A percentile compares a stretch with the other conserved stretches of the same genome.
Evolutionary conservation across 2,888 invertebrate species (phyloP).

Genomic region (Apocheima hispidaria): DNA sequence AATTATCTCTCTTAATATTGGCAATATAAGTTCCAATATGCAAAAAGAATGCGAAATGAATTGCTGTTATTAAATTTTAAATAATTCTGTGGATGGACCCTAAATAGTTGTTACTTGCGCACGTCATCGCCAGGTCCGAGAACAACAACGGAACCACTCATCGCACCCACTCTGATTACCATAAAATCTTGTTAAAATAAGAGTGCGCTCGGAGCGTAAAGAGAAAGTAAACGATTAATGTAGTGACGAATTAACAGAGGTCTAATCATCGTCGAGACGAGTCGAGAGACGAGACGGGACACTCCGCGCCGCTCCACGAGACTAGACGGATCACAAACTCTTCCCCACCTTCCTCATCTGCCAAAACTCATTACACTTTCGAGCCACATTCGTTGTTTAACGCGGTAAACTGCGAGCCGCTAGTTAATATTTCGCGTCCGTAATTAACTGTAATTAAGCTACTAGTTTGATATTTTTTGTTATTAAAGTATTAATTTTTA

Average conservation of each 20-base stretch:
- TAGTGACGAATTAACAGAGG: conserved; percentile 36
- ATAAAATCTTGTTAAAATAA: conserved; percentile 50
- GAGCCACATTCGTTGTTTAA: not conserved
- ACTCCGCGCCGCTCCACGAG: not conserved
- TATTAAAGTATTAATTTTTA: conserved; percentile 23
- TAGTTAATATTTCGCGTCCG: conserved; percentile 20
- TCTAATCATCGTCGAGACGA: conserved; percentile 25
- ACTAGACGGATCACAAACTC: conserved; percentile 18
- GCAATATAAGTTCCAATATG: too few relatives aligned
- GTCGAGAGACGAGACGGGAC: not conserved
- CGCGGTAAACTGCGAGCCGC: conserved; percentile 8
- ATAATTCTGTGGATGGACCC: conserved; percentile 5
- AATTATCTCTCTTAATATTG: too few relatives aligned
- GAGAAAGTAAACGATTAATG: conserved; percentile 53
- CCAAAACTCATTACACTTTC: not conserved
- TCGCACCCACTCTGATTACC: conserved; percentile 44
- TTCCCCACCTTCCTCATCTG: not conserved
- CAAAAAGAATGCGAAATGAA: too few relatives aligned
- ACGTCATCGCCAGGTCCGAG: conserved; percentile 10
- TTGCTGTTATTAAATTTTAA: too few relatives aligned
- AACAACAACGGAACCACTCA: conserved; percentile 23
- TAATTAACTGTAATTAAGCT: conserved; percentile 27
- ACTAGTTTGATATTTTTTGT: conserved; percentile 28
- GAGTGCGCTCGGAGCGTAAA: conserved; percentile 38
- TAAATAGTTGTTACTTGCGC: conserved; percentile 14